phyloP scores from a whole-genome alignment of 1,140 invertebrate species.

The Mya arenaria region DNA sequence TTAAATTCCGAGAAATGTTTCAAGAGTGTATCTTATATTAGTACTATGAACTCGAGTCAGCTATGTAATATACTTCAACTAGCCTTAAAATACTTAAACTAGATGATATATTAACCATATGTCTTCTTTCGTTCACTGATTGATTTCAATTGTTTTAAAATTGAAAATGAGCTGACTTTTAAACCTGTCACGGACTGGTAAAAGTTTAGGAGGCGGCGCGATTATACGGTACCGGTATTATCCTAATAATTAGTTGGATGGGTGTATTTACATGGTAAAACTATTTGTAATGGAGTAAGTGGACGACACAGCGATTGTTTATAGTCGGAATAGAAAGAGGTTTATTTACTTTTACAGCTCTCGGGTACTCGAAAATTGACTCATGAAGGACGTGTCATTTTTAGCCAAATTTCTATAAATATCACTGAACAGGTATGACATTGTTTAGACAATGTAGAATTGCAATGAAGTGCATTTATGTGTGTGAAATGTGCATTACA shows the following conservation, averaged over 20 bases:
- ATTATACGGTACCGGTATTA: constrained; percentile 9
- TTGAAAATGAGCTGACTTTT: constrained; percentile 24
- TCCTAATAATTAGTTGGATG: constrained; percentile 39
- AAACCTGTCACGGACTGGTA: constrained; percentile 29
- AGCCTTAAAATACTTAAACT: no score
- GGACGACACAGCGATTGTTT: constrained; percentile 47
- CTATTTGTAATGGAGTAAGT: constrained; percentile 22
- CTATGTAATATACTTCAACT: no score
- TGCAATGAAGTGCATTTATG: constrained; percentile 19
- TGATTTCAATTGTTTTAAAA: constrained; percentile 21
- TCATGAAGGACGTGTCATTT: constrained; percentile 20
- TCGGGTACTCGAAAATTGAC: constrained; percentile 45
- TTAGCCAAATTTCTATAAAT: neutral
- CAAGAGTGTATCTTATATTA: no score
- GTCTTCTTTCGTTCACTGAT: no score
- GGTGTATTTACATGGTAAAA: constrained; percentile 30
- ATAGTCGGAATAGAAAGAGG: constrained; percentile 3
- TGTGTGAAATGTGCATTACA: neutral
- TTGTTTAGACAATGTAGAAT: neutral
- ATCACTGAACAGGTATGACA: neutral
- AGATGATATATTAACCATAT: no score
- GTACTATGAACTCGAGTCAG: no score
- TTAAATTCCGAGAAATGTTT: no score
- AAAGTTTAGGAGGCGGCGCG: constrained; percentile 20
- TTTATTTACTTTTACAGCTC: constrained; percentile 48